phyloP scores from a whole-genome alignment of 1,140 invertebrate genomes.

The Diprion similis region DNA sequence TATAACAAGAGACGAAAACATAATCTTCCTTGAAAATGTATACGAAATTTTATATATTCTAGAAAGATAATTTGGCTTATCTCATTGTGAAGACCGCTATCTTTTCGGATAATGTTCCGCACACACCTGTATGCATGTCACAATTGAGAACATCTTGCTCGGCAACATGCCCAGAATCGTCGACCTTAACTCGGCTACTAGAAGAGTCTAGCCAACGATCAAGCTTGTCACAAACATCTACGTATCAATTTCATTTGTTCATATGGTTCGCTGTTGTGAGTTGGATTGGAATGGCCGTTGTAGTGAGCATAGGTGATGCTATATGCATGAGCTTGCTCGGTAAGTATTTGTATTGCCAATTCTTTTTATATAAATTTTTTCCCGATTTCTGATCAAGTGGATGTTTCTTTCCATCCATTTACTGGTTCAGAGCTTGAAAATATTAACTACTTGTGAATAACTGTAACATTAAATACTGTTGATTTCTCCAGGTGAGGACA shows the following conservation, averaged over 20 bases:
- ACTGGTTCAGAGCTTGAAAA: constrained; percentile 13
- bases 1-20: too few species aligned
- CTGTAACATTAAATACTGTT: constrained; percentile 14
- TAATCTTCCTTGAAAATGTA: too few species aligned
- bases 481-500: constrained; percentile 47
- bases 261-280: constrained; percentile 72
- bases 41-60: too few species aligned
- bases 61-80: too few species aligned
- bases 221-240: constrained; percentile 28
- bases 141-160: constrained; percentile 38
- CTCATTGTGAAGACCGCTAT: constrained; percentile 51
- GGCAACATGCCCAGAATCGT: constrained; percentile 43
- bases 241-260: constrained; percentile 75
- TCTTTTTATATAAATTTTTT: constrained; percentile 13
- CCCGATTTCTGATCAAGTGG: background rate
- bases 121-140: constrained; percentile 57
- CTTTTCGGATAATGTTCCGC: constrained; percentile 48
- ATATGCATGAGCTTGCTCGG: constrained; percentile 83
- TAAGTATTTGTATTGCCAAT: constrained; percentile 51
- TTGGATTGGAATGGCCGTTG: constrained; percentile 84
- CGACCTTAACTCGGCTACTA: constrained; percentile 50
- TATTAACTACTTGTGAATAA: background rate
- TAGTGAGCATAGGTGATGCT: constrained; percentile 81
- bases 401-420: background rate
- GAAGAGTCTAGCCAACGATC: constrained; percentile 46